Percentiles rank a stretch among this genome's conserved stretches.
These are phyloP conservation scores for Umimayanthus kanabou DNA, from an alignment of 92 coral and sea anemone species.

Conservation along the genomic window DNA sequence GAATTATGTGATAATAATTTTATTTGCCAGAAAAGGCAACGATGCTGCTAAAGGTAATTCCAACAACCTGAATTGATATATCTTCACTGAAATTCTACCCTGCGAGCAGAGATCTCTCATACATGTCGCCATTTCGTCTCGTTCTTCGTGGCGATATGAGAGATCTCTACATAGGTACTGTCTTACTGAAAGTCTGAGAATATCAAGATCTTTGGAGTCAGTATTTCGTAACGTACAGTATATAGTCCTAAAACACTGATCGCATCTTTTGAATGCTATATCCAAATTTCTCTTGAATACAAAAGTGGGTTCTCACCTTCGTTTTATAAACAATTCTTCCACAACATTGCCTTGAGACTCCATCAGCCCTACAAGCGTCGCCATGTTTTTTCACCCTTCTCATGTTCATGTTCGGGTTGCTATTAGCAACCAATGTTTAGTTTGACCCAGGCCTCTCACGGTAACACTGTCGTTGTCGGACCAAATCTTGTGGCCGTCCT, in stretches of 20 bases:
- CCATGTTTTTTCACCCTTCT: slow-evolving; percentile 78
- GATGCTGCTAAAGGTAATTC: background rate
- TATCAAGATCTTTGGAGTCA: background rate
- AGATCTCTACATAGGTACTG: too few relatives aligned
- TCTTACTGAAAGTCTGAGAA: too few relatives aligned
- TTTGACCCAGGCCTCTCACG: slow-evolving; percentile 16
- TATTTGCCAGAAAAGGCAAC: background rate
- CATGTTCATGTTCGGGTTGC: slow-evolving; percentile 46
- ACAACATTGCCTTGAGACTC: slow-evolving; percentile 65
- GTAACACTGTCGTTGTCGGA: background rate
- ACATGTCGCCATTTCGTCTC: too few relatives aligned
- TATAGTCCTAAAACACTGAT: background rate
- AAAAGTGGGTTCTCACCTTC: slow-evolving; percentile 67
- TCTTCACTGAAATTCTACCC: too few relatives aligned
- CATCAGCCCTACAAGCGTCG: slow-evolving; percentile 83
- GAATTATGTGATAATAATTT: background rate
- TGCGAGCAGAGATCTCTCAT: too few relatives aligned
- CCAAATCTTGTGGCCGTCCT: too few relatives aligned
- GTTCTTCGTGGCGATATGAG: too few relatives aligned
- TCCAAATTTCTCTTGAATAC: background rate
- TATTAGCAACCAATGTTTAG: slow-evolving; percentile 47
- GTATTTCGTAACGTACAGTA: background rate
- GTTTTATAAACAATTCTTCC: slow-evolving; percentile 71
- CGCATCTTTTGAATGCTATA: background rate
- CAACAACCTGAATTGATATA: background rate